These are phyloP conservation scores for Pherbina coryleti DNA, from an alignment of 2,888 invertebrate genomes.

Conservation along the genomic window DNA sequence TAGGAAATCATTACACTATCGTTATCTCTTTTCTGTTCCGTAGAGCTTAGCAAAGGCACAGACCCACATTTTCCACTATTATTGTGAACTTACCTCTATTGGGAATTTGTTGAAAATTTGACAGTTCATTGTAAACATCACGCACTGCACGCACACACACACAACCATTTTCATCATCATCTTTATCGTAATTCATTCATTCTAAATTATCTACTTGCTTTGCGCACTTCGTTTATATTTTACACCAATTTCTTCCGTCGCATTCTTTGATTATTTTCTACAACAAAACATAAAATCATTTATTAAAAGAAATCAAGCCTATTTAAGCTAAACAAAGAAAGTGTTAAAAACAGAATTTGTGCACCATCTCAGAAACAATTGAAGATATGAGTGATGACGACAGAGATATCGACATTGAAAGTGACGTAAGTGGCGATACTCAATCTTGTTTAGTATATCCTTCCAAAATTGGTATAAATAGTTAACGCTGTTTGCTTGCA, in stretches of 20 bases:
- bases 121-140: no score
- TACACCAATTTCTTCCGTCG: not conserved
- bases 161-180: not conserved
- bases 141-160: not conserved
- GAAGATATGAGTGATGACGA: slow-evolving; percentile 92
- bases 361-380: not conserved
- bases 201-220: not conserved
- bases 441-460: no score
- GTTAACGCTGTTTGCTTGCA: slow-evolving; percentile 58
- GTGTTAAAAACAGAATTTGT: no score
- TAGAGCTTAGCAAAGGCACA: no score
- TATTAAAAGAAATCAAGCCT: no score
- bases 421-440: slow-evolving; percentile 83
- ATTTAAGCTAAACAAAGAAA: no score
- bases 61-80: no score
- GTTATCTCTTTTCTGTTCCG: no score
- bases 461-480: not conserved
- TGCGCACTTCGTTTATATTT: not conserved
- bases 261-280: not conserved
- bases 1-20: no score
- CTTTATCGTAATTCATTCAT: not conserved
- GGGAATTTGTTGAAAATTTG: no score
- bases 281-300: not conserved
- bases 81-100: no score
- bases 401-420: slow-evolving; percentile 94